Base-by-base conservation (phyloP, 2,888 invertebrate species). In the Ptilodon capucinus region DNA sequence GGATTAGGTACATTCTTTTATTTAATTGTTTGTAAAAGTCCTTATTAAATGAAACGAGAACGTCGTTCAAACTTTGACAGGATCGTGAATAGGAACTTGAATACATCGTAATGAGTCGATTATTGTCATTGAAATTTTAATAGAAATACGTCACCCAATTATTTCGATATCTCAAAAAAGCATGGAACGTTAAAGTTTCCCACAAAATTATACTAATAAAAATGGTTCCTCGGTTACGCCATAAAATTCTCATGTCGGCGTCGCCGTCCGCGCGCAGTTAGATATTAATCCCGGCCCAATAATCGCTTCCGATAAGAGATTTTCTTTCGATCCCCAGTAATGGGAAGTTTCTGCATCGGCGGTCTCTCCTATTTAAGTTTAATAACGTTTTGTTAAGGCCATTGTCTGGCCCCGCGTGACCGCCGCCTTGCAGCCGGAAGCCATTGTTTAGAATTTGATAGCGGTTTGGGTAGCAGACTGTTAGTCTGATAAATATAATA, bases 251-350 rank as follows among this genome's bases (percentile, higher is more conserved):
- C 77, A 78, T 81, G 76, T 71, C 54, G 19, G 41, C 45, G 57
- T 57, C 60, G 46, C 66, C 68, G 60, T 70, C 68, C 60, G 69
- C 71, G 68, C 70, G 67, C 74, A 74, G 77, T 72, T 78, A 79
- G 83, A 84, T 86, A 86, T 86, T 87, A 87, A 88, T 85, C 80
- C 76, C 61, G 59, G 58, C 70, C 70, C 81, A 81, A 82, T 84
- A 81, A 82, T 81, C 82, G 82, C 77, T 82, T 77, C 68, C 82
- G 87, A 88, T 88, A 84, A 86, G 83, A 84, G 86, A 87, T 88
- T 88, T 87, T 81, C 84, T 80, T 80, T 79, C 81, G 76, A 83
- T 83, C 80, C 79, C 71, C 64, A 57, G 81, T 88, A 90, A 90
- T 87, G 75, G 86, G 81, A 87, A 82, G 80, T 84, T 88, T 88